Percentiles rank a stretch among this genome's conserved stretches.
Evolutionary conservation across 2,888 invertebrate genomes (phyloP).

Genomic region (Neocrepidodera transversa): DNA sequence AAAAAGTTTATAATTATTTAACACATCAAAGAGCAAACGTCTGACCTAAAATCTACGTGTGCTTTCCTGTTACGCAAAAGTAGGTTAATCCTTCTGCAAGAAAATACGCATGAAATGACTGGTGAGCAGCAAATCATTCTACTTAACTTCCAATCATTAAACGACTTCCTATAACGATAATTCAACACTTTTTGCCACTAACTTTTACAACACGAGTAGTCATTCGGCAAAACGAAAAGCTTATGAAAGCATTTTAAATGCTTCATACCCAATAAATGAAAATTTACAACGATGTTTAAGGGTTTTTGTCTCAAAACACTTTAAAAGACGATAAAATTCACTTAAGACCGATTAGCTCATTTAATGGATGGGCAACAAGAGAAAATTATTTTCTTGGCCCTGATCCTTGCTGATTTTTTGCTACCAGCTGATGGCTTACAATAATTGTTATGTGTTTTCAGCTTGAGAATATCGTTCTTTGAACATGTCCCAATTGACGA

Average conservation of each 20-base stretch:
- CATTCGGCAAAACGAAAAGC: constrained; percentile 31
- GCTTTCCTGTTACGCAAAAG: constrained; percentile 16
- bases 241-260: constrained; percentile 34
- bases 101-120: constrained; percentile 22
- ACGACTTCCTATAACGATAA: constrained; percentile 23
- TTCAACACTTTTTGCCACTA: constrained; percentile 28
- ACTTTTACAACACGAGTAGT: constrained; percentile 34
- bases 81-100: constrained; percentile 17
- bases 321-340: constrained; percentile 46
- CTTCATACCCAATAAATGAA: constrained; percentile 41
- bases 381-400: constrained; percentile 18
- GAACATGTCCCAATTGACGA: constrained; percentile 4
- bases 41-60: not conserved
- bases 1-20: too few species aligned
- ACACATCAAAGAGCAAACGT: not conserved
- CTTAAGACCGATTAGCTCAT: constrained; percentile 43
- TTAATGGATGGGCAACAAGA: constrained; percentile 42
- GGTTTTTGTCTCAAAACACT: constrained; percentile 35
- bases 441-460: constrained; percentile 12
- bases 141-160: constrained; percentile 15
- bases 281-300: constrained; percentile 41
- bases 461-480: not conserved
- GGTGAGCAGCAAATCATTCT: constrained; percentile 10
- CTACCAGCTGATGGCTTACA: not conserved
- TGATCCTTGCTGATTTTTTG: constrained; percentile 2